Percentiles rank a stretch among this genome's conserved stretches.
These are phyloP conservation scores for Macropodus opercularis DNA, from an alignment of 2,797 vertebrate species.

Conservation along the genomic window DNA sequence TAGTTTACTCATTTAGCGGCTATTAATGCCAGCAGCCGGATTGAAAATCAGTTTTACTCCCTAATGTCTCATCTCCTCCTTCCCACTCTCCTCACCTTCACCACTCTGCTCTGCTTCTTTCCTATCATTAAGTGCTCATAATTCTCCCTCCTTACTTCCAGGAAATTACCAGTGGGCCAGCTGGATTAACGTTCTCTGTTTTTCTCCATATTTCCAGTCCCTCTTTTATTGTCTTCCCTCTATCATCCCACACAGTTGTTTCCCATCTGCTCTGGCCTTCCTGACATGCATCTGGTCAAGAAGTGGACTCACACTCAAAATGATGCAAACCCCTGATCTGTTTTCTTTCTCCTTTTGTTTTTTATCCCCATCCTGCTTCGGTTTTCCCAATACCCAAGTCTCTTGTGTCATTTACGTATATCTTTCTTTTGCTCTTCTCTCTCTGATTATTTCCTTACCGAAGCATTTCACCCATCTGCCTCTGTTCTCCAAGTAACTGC, in stretches of 20 bases:
- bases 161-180: constrained; percentile 48
- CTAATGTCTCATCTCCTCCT: constrained; percentile 33
- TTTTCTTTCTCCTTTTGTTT: constrained; percentile 33
- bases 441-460: constrained; percentile 77
- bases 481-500: constrained; percentile 74
- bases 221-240: constrained; percentile 44
- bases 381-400: background rate
- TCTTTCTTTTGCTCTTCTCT: background rate
- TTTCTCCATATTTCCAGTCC: constrained; percentile 35
- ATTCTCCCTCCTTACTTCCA: constrained; percentile 32
- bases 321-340: constrained; percentile 12
- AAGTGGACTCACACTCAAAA: constrained; percentile 40
- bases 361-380: constrained; percentile 21
- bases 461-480: constrained; percentile 69
- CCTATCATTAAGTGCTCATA: constrained; percentile 19
- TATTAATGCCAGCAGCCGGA: constrained; percentile 48
- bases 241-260: constrained; percentile 67
- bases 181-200: constrained; percentile 43
- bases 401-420: background rate
- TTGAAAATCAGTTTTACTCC: constrained; percentile 30
- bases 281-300: constrained; percentile 60
- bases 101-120: constrained; percentile 19
- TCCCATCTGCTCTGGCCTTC: constrained; percentile 68
- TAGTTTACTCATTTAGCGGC: constrained; percentile 60
- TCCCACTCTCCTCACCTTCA: constrained; percentile 46